These are phyloP conservation scores for Charadrius vociferus DNA, from an alignment of 2,113 vertebrate species.

Conservation along the genomic window DNA sequence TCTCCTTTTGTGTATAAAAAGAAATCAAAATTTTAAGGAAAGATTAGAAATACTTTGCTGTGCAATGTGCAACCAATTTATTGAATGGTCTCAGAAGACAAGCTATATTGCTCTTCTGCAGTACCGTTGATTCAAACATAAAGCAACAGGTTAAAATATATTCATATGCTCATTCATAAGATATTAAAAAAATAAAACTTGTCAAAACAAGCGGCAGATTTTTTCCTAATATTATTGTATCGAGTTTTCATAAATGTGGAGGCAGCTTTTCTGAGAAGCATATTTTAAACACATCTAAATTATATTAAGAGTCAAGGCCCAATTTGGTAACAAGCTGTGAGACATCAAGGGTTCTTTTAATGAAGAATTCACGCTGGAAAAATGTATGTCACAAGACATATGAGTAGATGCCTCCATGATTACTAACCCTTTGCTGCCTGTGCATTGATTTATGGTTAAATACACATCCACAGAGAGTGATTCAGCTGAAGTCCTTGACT, in stretches of 20 bases:
- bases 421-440: conserved; percentile 12
- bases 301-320: conserved; percentile 50
- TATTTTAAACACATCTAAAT: conserved; percentile 56
- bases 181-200: conserved; percentile 3
- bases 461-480: background rate
- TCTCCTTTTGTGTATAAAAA: background rate
- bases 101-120: background rate
- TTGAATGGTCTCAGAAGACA: conserved; percentile 13
- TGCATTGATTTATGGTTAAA: background rate
- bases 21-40: background rate
- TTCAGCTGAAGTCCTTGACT: background rate
- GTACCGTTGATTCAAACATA: background rate
- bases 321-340: conserved; percentile 68
- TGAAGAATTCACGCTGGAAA: conserved; percentile 58
- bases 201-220: conserved; percentile 39
- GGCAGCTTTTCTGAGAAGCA: background rate
- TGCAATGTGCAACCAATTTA: conserved; percentile 5
- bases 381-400: conserved; percentile 50
- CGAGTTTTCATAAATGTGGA: conserved; percentile 29
- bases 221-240: conserved; percentile 27
- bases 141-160: conserved; percentile 48
- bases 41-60: background rate
- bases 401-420: conserved; percentile 27
- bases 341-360: conserved; percentile 61
- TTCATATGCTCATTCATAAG: background rate